A percentile compares a stretch with the other conserved stretches of the same genome.
phyloP scores from a whole-genome alignment of 2,888 invertebrate species.

The Plagodis pulveraria region DNA sequence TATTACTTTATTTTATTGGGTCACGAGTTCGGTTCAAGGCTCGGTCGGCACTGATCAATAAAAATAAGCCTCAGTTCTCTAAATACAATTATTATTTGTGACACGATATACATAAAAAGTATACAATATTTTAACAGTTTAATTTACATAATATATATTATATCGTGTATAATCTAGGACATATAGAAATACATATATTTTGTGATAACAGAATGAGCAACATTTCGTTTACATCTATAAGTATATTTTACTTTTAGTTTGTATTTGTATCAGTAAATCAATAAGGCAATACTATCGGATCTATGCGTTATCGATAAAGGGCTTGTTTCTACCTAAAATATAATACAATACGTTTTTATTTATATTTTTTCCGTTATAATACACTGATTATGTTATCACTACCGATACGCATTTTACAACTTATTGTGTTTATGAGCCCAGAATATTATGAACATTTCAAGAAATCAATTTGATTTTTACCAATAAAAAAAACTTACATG shows the following conservation, averaged over 20 bases:
- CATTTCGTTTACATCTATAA: conserved; percentile 24
- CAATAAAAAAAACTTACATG: conserved; percentile 36
- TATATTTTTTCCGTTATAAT: conserved; percentile 12
- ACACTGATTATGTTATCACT: conserved; percentile 15
- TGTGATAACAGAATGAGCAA: conserved; percentile 32
- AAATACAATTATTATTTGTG: conserved; percentile 9
- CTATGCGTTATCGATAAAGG: conserved; percentile 17
- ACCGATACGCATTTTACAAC: conserved; percentile 4
- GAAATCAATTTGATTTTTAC: neutral
- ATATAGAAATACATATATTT: conserved; percentile 26
- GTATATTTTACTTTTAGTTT: conserved; percentile 9
- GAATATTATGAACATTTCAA: neutral
- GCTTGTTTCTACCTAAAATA: conserved; percentile 13
- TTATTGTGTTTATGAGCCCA: conserved; percentile 7
- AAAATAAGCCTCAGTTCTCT: conserved; percentile 10
- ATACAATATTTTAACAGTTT: conserved; percentile 15
- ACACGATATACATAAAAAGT: conserved; percentile 16
- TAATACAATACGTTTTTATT: conserved; percentile 5
- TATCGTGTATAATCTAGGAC: conserved; percentile 19
- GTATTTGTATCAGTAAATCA: conserved; percentile 10
- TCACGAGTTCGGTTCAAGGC: conserved; percentile 6
- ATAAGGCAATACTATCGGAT: conserved; percentile 20
- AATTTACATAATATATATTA: conserved; percentile 10
- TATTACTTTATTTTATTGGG: neutral
- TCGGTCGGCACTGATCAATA: neutral